Conservation (phyloP, 2,113 vertebrate species). For the Cinclus cinclus region DNA sequence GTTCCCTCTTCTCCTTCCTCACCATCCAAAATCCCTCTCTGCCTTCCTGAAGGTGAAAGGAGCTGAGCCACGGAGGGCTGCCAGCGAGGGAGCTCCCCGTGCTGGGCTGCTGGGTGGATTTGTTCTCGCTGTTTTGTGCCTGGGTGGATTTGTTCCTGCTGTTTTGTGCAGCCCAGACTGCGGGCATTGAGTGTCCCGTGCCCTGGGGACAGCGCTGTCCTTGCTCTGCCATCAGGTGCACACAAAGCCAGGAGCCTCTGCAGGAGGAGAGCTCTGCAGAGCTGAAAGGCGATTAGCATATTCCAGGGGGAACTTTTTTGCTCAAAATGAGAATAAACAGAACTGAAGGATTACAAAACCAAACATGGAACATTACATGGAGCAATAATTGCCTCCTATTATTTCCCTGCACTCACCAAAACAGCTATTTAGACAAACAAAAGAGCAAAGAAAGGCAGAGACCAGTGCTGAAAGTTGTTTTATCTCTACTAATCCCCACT, state of each 20-base stretch:
- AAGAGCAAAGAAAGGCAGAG: slow-evolving; percentile 67
- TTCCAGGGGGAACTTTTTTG: slow-evolving; percentile 76
- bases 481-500: slow-evolving; percentile 68
- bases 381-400: slow-evolving; percentile 81
- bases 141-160: background rate
- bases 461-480: slow-evolving; percentile 60
- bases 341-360: slow-evolving; percentile 80
- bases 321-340: slow-evolving; percentile 77
- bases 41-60: slow-evolving; percentile 21
- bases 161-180: background rate
- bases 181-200: background rate
- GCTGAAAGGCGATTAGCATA: slow-evolving; percentile 76
- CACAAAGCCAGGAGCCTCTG: slow-evolving; percentile 48
- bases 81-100: background rate
- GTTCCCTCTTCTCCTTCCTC: background rate
- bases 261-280: slow-evolving; percentile 4
- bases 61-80: background rate
- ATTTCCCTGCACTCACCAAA: slow-evolving; percentile 77
- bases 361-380: slow-evolving; percentile 79
- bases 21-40: background rate
- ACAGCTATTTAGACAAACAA: slow-evolving; percentile 81
- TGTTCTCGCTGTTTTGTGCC: background rate
- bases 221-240: slow-evolving; percentile 58
- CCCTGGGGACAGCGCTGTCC: slow-evolving; percentile 35
- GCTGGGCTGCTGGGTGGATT: background rate